Conservation (phyloP, 2,113 vertebrate genomes). For the Rhadina sibilatrix region DNA sequence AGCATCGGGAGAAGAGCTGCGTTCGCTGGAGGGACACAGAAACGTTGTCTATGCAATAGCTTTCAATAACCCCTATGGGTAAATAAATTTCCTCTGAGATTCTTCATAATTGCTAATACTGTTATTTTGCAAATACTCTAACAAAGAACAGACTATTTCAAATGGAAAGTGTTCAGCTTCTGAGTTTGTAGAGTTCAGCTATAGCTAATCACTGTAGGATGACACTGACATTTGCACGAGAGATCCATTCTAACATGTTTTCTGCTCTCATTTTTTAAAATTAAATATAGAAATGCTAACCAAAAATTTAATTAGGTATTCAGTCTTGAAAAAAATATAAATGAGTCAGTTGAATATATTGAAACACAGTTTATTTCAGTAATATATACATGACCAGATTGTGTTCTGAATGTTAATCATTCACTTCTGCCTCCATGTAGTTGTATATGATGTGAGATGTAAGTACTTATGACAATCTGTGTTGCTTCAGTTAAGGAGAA, state of each 20-base stretch:
- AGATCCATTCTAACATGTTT: neutral
- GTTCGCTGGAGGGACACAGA: slow-evolving; percentile 82
- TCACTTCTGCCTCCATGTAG: neutral
- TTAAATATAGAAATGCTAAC: neutral
- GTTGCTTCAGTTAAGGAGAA: neutral
- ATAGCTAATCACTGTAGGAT: neutral
- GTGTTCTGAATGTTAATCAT: neutral
- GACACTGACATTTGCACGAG: neutral
- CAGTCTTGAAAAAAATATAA: neutral
- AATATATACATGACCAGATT: neutral
- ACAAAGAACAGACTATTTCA: neutral
- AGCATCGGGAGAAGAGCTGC: slow-evolving; percentile 82
- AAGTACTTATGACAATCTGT: neutral
- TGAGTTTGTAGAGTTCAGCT: neutral
- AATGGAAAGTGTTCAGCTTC: neutral
- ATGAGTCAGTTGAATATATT: neutral
- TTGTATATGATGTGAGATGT: neutral
- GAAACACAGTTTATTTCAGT: neutral
- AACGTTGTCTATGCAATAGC: slow-evolving; percentile 93
- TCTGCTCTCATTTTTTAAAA: neutral
- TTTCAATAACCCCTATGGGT: slow-evolving; percentile 98
- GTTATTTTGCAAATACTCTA: neutral
- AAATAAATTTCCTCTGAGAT: neutral
- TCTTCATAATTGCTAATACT: neutral
- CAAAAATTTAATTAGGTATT: neutral